Conservation (phyloP, 2,888 invertebrate species). For the Taenaris catops region DNA sequence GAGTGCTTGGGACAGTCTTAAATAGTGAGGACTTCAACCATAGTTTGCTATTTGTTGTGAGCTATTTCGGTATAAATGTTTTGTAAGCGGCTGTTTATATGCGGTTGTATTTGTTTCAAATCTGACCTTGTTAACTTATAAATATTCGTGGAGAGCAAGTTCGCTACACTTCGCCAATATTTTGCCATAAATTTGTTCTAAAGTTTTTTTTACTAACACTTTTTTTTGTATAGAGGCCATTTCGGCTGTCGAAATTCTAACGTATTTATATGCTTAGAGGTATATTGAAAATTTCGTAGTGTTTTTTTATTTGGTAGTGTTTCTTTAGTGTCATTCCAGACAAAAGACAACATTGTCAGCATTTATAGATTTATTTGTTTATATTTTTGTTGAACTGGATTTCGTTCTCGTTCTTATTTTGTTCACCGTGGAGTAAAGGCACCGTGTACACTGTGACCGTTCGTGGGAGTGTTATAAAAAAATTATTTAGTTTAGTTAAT, state of each 20-base stretch:
- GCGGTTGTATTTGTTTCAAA: conserved; percentile 37
- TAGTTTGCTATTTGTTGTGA: no score
- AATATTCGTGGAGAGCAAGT: conserved; percentile 54
- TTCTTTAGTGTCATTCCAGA: conserved; percentile 73
- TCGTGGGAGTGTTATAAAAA: conserved; percentile 44
- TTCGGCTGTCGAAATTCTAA: conserved; percentile 57
- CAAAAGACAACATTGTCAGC: conserved; percentile 77
- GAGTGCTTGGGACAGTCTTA: no score
- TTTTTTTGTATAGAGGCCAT: conserved; percentile 46
- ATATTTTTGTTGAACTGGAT: conserved; percentile 27
- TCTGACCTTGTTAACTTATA: conserved; percentile 45
- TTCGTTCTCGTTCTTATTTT: conserved; percentile 33
- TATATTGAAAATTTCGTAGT: conserved; percentile 46
- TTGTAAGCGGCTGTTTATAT: conserved; percentile 13
- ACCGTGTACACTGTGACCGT: conserved; percentile 43
- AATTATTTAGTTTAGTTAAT: conserved; percentile 53
- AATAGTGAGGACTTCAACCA: no score
- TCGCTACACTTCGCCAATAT: conserved; percentile 68
- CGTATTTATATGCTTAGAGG: conserved; percentile 37
- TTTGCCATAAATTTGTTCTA: conserved; percentile 69
- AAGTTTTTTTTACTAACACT: conserved; percentile 49
- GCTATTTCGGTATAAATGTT: no score
- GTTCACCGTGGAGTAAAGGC: conserved; percentile 41
- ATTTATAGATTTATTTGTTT: conserved; percentile 71
- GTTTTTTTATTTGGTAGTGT: no score